Base-by-base conservation (phyloP, 2,113 vertebrate genomes). In the Chinchilla lanigera region DNA sequence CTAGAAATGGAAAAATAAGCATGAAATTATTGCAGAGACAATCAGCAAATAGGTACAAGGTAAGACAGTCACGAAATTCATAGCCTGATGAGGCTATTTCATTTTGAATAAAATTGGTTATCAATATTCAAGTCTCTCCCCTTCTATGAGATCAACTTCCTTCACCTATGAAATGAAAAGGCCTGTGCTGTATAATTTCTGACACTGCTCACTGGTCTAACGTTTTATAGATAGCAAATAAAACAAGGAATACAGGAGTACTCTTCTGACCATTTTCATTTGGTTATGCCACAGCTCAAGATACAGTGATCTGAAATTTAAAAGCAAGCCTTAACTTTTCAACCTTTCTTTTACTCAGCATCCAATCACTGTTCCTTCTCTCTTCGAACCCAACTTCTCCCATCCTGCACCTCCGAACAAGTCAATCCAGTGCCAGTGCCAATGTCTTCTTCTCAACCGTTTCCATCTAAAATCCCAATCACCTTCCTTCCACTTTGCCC, bases 1-100 rank as follows among this genome's bases (percentile, higher is more conserved):
- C 99, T 99, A 96, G 56, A 97, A 98, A 90, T 84, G 33, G n/a
- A 67, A 78, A 94, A 92, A 97, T 73, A 78, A 92, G 17, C 63
- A 87, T 89, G 26, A 63, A 90, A 71, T 82, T 87, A 95, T 2
- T 69, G 4, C 20, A 77, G 71, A 96, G 44, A 9, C 5, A 71
- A 16, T 20, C 83, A 96, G 7, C 50, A 89, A 96, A 93, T 13
- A 50, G 65, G 38, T 38, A 93, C n/a, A 93, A 35, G 28, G 20
- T 73, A 89, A 96, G 60, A 93, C 12, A 91, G 75, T 16, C n/a
- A 86, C 19, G 73, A 78, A 82, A 96, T 41, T 69, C 50, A 93
- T 3, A 33, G 33, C 58, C 63, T 65, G 7, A 44, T 20, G 11
- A 50, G 30, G 47, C 35, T 54, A 54, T 69, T 94, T 88, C 17